A percentile compares a stretch with the other conserved stretches of the same genome.
phyloP scores from a whole-genome alignment of 2,113 vertebrate genomes.

The Pomatostomus ruficeps region DNA sequence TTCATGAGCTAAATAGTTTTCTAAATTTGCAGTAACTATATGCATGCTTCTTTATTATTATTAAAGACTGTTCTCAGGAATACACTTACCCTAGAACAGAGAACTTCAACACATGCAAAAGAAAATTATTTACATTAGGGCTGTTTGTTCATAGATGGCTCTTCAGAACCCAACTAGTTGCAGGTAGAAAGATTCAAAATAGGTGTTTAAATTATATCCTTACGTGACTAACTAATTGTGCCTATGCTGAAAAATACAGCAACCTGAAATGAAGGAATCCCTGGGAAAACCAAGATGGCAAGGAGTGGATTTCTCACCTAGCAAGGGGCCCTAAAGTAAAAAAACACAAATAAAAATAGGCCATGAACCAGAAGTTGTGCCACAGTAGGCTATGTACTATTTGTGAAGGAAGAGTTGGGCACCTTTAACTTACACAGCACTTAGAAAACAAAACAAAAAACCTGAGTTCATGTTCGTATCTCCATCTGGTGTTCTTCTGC shows the following conservation, averaged over 20 bases:
- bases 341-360: neutral
- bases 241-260: neutral
- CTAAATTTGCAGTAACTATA: neutral
- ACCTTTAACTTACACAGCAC: neutral
- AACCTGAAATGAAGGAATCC: neutral
- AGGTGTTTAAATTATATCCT: neutral
- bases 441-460: neutral
- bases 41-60: neutral
- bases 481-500: neutral
- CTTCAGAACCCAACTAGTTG: neutral
- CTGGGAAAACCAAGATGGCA: neutral
- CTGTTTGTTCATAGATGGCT: neutral
- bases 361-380: neutral
- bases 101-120: neutral
- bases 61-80: neutral
- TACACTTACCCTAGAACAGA: neutral
- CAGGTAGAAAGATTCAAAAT: neutral
- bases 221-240: neutral
- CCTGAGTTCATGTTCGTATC: neutral
- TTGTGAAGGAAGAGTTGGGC: neutral
- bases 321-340: neutral
- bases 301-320: neutral
- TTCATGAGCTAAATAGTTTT: neutral
- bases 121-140: neutral
- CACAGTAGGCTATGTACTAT: fast-evolving